These are phyloP conservation scores for Channa argus DNA, from an alignment of 2,113 vertebrate species.

Conservation along the genomic window DNA sequence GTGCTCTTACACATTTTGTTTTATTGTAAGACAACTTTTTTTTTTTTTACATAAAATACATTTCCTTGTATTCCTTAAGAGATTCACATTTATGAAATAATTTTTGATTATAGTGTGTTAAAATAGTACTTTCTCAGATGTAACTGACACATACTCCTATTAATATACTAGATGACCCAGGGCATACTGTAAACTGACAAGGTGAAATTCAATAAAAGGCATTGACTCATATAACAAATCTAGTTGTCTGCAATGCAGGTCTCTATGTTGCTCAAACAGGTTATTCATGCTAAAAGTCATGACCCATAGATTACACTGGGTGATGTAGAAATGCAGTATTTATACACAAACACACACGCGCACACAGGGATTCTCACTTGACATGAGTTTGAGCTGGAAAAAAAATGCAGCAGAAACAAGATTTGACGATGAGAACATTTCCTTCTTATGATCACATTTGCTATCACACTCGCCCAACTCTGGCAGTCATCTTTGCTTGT, in stretches of 20 bases:
- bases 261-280: no score
- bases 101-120: background rate
- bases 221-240: no score
- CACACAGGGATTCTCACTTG: background rate
- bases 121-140: background rate
- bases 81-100: background rate
- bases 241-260: no score
- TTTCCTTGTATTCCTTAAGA: background rate
- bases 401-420: conserved; percentile 19
- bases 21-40: background rate
- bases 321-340: conserved; percentile 1
- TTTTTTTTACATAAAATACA: background rate
- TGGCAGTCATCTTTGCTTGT: conserved; percentile 23
- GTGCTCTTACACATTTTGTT: background rate
- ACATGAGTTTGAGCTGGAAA: conserved; percentile 7
- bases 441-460: conserved; percentile 45
- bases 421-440: conserved; percentile 58
- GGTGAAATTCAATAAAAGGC: no score
- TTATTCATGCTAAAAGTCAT: background rate
- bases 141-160: no score
- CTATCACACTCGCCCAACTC: conserved; percentile 37
- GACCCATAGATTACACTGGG: conserved; percentile 15
- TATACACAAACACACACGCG: background rate
- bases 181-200: no score
- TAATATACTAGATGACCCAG: no score